Base-by-base conservation (phyloP, 2,113 vertebrate species). In the Peucedramus taeniatus region DNA sequence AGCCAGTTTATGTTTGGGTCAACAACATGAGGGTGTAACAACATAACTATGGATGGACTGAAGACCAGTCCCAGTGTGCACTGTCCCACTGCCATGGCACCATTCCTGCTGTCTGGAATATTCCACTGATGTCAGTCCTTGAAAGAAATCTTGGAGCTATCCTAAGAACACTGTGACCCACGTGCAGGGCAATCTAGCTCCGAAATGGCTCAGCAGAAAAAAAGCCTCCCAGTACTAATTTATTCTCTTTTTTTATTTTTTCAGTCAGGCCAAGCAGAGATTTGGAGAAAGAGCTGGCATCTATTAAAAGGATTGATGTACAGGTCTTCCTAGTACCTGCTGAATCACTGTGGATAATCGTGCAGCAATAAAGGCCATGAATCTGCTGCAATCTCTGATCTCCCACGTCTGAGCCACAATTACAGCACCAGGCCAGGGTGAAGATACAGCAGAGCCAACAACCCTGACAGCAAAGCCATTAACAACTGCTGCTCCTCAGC, bases 331-430 rank as follows among this genome's bases (percentile, higher is more conserved):
- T 40, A 31, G 51, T 20, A 44, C 22, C 60, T 91, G 87, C 35
- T 86, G 89, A 69, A 90, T 78, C 47, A 27, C 26, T 35, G 64
- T 2, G 9, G 83, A 49, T 82, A 86, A 84, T 56, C 3, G 3
- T 26, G 39, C 77, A 85, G 85, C 42, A 93, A 82, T 56, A 57
- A 95, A 91, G 61, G 23, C 83, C 77, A 68, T 33, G 78, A 75
- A 87, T 90, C 79, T 85, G 83, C 71, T 94, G 69, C 60, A 92
- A 80, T 89, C 72, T 95, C 82, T 82, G 40, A 87, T 93, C 90
- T 92, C 39, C 3, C 4, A 18, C 3, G 28, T 51, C 76, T 72
- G 65, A 92, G 71, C 78, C 69, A 72, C 89, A 82, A 65, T 82
- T 90, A 63, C 54, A 68, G 44, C 0, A 0, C 31, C 66, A 78